Evolutionary conservation across 2,888 invertebrate genomes (phyloP), one percentile per base, ranked within the genome.

Genomic region (Ommatoiulus sabulosus): DNA sequence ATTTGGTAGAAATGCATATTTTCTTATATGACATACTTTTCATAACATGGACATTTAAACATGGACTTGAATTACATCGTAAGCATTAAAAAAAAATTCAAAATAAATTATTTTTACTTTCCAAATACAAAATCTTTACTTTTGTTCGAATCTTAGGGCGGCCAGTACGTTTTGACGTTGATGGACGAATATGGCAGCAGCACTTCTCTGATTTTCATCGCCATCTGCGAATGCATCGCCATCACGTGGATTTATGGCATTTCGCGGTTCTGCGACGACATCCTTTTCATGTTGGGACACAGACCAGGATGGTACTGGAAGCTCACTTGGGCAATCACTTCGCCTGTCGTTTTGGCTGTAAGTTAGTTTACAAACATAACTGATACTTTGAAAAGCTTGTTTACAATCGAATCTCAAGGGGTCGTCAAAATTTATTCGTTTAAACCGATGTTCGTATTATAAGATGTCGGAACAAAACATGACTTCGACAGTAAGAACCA

Each of bases 231-330:
- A 92, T 94, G 95, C 48, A 92, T 95, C 44, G 95, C 95, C 0
- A 92, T 97, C 12, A 94, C 95, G 89, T 97, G 96, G 95, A 94
- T 96, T 87, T 97, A 97, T 91, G 96, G 96, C 24, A 87, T 89
- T n/a, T 84, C 57, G 6, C 57, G 89, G 17, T 85, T 89, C 15
- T 91, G 91, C 88, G 90, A 91, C 84, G 92, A 92, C 87, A 89
- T 92, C 52, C 90, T 91, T 24, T 92, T 92, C 90, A 92, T 92
- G 92, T 89, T 92, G 44, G 91, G 91, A n/a, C 90, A 90, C 87
- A 89, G 89, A 44, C 92, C 92, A 1, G 90, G 91, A 48, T 89
- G 91, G 3, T 93, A 93, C 90, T 93, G 93, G 93, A 92, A 92
- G 88, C 90, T 93, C 86, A 93, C 93, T 46, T 94, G 93, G 93